Percentiles rank a stretch among this genome's conserved stretches.
Conservation (phyloP, 1,140 invertebrate species). For the Musca vetustissima region DNA sequence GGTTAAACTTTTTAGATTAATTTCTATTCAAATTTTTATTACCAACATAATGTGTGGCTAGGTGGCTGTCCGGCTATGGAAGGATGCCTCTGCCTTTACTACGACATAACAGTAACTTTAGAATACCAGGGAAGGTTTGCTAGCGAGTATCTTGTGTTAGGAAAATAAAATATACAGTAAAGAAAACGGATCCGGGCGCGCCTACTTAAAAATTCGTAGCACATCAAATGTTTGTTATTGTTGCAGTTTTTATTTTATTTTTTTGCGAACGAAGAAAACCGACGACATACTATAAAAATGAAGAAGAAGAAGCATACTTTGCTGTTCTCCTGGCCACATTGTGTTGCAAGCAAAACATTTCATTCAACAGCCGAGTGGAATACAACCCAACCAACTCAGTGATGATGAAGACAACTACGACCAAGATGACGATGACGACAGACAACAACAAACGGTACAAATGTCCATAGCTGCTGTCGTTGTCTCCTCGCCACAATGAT, state of each 20-base stretch:
- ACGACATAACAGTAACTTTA: constrained; percentile 5
- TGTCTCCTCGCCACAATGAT: background rate
- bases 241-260: constrained; percentile 26
- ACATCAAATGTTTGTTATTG: constrained; percentile 43
- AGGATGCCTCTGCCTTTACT: background rate
- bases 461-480: constrained; percentile 1
- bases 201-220: constrained; percentile 54
- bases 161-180: background rate
- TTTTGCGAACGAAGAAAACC: background rate
- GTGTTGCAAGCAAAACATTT: constrained; percentile 18
- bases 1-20: constrained; percentile 54
- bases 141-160: no score
- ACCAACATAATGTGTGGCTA: constrained; percentile 30
- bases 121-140: constrained; percentile 3
- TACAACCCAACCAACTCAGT: background rate
- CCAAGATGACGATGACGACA: background rate
- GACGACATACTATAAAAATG: no score
- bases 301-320: no score
- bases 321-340: background rate
- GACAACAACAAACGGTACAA: constrained; percentile 13
- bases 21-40: constrained; percentile 57
- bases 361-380: background rate
- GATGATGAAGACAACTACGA: background rate
- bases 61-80: background rate
- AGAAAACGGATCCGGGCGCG: constrained; percentile 36